phyloP scores from a whole-genome alignment of 2,113 vertebrate genomes.

The Nerophis ophidion region DNA sequence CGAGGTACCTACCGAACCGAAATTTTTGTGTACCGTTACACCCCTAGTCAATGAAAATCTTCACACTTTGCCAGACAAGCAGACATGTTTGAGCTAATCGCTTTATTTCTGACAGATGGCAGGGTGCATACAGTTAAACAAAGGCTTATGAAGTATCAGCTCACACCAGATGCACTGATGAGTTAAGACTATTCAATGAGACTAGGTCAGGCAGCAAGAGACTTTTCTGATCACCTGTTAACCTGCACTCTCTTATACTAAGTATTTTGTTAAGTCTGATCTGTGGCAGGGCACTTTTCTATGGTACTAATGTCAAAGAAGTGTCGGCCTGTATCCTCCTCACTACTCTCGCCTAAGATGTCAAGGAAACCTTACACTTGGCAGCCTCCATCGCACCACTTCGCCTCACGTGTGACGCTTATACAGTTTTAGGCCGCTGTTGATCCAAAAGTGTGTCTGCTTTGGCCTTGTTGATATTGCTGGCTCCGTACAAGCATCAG shows the following conservation, averaged over 20 bases:
- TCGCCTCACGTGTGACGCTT: slow-evolving; percentile 6
- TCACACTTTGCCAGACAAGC: slow-evolving; percentile 40
- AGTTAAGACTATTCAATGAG: not conserved
- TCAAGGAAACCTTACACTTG: slow-evolving; percentile 13
- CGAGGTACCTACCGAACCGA: no score
- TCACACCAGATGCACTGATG: slow-evolving; percentile 25
- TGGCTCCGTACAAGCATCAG: not conserved
- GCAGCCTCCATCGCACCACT: slow-evolving; percentile 11
- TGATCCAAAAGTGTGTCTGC: slow-evolving; percentile 13
- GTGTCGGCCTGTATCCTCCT: not conserved
- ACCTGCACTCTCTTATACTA: not conserved
- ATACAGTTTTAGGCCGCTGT: slow-evolving; percentile 17
- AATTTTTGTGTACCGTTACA: no score
- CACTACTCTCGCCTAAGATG: not conserved
- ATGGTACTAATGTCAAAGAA: slow-evolving; percentile 12
- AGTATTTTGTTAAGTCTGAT: not conserved
- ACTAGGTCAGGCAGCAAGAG: slow-evolving; percentile 1
- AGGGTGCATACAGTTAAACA: slow-evolving; percentile 42
- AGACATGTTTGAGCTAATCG: slow-evolving; percentile 37
- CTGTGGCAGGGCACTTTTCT: not conserved
- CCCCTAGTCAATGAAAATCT: slow-evolving; percentile 8
- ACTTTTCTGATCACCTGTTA: slow-evolving; percentile 3
- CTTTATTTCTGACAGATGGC: slow-evolving; percentile 56
- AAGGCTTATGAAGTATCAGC: slow-evolving; percentile 38
- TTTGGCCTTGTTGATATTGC: slow-evolving; percentile 1